Conservation (phyloP, 92 coral and sea anemone species). For the Ricordea florida region DNA sequence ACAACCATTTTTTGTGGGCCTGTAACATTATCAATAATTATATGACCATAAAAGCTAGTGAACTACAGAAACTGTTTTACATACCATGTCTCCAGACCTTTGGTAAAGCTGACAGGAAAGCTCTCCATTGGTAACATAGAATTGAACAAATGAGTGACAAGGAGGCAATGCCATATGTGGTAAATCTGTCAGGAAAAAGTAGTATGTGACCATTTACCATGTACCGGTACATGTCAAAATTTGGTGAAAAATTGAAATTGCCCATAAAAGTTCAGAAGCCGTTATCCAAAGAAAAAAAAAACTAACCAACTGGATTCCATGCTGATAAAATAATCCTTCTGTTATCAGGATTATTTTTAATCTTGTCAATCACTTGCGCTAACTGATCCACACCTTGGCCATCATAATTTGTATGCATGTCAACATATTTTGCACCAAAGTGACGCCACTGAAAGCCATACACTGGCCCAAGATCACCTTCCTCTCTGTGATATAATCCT, state of each 20-base stretch:
- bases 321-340: constrained; percentile 93
- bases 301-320: constrained; percentile 94
- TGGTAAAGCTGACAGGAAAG: constrained; percentile 93
- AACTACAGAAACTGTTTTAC: too few relatives aligned
- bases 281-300: not conserved
- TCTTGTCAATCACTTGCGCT: constrained; percentile 81
- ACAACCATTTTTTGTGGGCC: too few relatives aligned
- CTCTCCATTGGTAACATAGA: constrained; percentile 91
- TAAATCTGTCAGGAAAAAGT: constrained; percentile 57
- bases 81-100: constrained; percentile 97
- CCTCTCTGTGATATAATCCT: constrained; percentile 84
- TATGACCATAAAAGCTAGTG: too few relatives aligned
- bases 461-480: constrained; percentile 93
- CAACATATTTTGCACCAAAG: constrained; percentile 85
- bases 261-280: not conserved
- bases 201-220: too few relatives aligned
- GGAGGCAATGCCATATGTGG: constrained; percentile 97
- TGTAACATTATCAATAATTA: too few relatives aligned
- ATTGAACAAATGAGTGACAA: constrained; percentile 93
- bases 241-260: not conserved
- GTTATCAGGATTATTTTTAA: constrained; percentile 86
- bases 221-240: not conserved
- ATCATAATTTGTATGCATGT: constrained; percentile 85
- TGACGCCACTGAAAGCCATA: constrained; percentile 99
- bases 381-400: constrained; percentile 93